These are phyloP conservation scores for Pollenia griseotomentosa DNA, from an alignment of 2,888 invertebrate species.

Conservation along the genomic window DNA sequence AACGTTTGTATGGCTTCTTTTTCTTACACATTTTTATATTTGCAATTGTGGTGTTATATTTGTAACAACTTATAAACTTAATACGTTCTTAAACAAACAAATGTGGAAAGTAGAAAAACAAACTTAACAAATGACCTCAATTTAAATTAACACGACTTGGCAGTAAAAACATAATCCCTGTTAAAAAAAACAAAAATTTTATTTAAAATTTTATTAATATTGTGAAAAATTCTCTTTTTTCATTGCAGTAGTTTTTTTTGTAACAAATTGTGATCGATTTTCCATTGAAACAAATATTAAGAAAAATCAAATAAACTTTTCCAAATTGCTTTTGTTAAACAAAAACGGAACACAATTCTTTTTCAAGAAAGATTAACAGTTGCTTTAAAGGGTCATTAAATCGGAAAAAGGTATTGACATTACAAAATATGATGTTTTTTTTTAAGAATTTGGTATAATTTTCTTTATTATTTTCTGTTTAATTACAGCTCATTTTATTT, in stretches of 20 bases:
- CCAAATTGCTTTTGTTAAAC: constrained; percentile 51
- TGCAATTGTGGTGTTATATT: constrained; percentile 31
- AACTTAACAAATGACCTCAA: constrained; percentile 30
- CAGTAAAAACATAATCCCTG: background rate
- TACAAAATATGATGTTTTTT: background rate
- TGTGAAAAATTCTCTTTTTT: constrained; percentile 26
- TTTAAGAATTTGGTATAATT: constrained; percentile 39
- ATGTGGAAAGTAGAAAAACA: background rate
- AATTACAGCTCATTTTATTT: constrained; percentile 69
- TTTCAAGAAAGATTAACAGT: constrained; percentile 42
- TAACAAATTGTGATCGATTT: constrained; percentile 75
- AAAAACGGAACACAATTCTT: constrained; percentile 46
- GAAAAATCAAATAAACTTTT: constrained; percentile 47
- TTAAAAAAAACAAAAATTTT: background rate
- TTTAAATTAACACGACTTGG: constrained; percentile 8
- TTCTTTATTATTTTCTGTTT: constrained; percentile 60
- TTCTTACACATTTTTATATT: constrained; percentile 30
- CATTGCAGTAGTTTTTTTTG: constrained; percentile 82
- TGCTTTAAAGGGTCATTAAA: constrained; percentile 50
- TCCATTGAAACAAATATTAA: constrained; percentile 53
- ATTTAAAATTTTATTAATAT: background rate
- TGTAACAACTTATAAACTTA: constrained; percentile 41
- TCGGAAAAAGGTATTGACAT: constrained; percentile 60
- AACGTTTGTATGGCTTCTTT: constrained; percentile 49
- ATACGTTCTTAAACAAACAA: constrained; percentile 21